Conservation (phyloP, 2,113 vertebrate species). For the Orycteropus afer region DNA sequence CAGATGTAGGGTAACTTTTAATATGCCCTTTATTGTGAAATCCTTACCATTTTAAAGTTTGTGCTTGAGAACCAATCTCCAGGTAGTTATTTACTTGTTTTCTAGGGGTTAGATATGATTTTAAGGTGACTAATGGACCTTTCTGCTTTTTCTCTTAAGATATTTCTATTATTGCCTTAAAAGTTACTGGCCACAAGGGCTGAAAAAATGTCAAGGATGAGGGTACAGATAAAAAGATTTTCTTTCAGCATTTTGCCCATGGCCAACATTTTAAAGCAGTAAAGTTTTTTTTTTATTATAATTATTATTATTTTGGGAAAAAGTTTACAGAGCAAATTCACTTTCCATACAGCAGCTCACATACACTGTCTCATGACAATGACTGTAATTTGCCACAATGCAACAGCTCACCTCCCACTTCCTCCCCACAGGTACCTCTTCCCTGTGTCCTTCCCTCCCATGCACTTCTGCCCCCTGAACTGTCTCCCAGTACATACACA, state of each 20-base stretch:
- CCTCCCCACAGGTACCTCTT: no score
- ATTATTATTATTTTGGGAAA: no score
- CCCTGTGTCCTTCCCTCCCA: no score
- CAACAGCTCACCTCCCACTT: no score
- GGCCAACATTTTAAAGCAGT: neutral
- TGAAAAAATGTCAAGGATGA: neutral
- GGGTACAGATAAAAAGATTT: neutral
- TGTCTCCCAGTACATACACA: no score
- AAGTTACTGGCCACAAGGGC: neutral
- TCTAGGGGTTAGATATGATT: neutral
- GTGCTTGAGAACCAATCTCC: neutral
- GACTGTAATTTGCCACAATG: no score
- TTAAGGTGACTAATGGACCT: neutral
- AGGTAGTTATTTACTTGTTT: conserved; percentile 39
- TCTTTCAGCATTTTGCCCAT: neutral
- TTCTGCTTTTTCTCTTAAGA: neutral
- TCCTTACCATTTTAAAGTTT: neutral
- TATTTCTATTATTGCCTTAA: neutral
- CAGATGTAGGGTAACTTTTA: conserved; percentile 3
- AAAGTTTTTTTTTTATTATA: no score
- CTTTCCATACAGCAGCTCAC: no score
- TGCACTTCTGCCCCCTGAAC: no score
- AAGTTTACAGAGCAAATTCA: no score
- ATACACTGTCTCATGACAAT: no score
- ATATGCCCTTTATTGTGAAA: neutral